phyloP scores from a whole-genome alignment of 2,113 vertebrate species.

The Podocnemis expansa region DNA sequence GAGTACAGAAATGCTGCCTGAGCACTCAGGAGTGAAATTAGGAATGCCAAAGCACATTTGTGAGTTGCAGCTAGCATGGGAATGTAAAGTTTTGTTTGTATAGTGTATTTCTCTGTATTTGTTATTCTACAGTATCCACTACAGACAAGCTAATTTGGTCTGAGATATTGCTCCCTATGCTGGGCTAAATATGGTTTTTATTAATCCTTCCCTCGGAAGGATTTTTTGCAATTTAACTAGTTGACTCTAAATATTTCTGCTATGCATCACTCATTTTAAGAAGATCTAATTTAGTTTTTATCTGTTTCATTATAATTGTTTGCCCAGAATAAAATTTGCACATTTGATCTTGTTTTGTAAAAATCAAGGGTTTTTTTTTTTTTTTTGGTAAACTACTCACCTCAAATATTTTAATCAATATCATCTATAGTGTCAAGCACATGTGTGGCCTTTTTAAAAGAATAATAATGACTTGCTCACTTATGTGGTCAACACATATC shows the following conservation, averaged over 20 bases:
- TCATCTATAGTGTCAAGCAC: constrained; percentile 33
- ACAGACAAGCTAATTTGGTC: constrained; percentile 24
- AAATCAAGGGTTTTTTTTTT: background rate
- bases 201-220: constrained; percentile 43
- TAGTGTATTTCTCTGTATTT: background rate
- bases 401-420: background rate
- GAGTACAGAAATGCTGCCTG: too few species aligned
- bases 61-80: background rate
- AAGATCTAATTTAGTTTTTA: constrained; percentile 10
- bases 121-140: background rate
- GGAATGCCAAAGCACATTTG: too few species aligned
- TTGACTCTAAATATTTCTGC: constrained; percentile 36
- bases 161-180: constrained; percentile 33
- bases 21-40: too few species aligned
- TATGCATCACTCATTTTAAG: constrained; percentile 41
- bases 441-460: constrained; percentile 54
- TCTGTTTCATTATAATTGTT: constrained; percentile 28
- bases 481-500: constrained; percentile 22
- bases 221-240: constrained; percentile 6
- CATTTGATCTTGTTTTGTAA: constrained; percentile 20
- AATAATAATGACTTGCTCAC: constrained; percentile 13
- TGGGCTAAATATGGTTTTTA: constrained; percentile 26
- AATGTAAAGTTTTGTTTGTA: background rate
- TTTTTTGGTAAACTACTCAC: constrained; percentile 41
- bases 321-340: constrained; percentile 5